These are phyloP conservation scores for Cercocebus atys DNA, from an alignment of 2,113 vertebrate genomes.

Conservation along the genomic window DNA sequence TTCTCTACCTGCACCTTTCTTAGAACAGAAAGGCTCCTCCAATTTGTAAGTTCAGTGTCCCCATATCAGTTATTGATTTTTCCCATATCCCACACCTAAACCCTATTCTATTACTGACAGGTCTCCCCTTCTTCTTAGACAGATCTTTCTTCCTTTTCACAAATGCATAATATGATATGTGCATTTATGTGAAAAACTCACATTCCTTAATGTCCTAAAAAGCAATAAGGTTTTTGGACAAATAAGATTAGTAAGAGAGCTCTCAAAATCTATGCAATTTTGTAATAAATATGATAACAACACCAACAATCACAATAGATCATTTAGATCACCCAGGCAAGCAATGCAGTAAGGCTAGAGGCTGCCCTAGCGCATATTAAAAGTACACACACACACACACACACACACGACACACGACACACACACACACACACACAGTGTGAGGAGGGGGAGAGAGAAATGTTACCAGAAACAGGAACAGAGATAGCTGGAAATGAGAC, in stretches of 20 bases:
- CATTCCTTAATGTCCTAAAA: background rate
- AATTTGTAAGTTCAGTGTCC: background rate
- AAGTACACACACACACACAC: background rate
- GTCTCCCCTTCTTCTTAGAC: background rate
- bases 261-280: background rate
- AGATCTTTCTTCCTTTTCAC: background rate
- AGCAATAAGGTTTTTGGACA: background rate
- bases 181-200: background rate
- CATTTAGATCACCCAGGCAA: background rate
- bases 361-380: background rate
- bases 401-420: background rate
- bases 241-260: background rate
- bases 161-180: background rate
- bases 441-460: background rate
- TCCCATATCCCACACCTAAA: background rate
- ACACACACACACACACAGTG: background rate
- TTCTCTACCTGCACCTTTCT: background rate
- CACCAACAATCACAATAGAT: background rate
- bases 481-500: background rate
- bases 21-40: background rate
- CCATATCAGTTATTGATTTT: background rate
- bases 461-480: background rate
- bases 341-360: background rate
- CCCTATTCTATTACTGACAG: background rate
- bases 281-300: background rate